Evolutionary conservation across 2,113 vertebrate species (phyloP), one percentile per base, ranked within the genome.

Genomic region (Ploceus nigricollis): DNA sequence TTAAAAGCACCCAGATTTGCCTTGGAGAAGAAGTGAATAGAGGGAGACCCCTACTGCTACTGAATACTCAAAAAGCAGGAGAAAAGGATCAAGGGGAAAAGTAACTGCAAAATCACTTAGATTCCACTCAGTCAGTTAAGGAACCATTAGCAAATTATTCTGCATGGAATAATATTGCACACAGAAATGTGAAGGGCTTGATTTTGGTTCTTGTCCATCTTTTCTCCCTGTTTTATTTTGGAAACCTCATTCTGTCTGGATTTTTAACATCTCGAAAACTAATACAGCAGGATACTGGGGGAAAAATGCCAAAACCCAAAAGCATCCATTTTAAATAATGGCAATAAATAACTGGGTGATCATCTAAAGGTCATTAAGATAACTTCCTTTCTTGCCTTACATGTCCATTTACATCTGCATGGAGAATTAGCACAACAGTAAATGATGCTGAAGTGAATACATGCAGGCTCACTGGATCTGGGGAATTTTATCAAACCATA

Each of bases 251-350:
- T 87, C 70, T 69, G 10, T 27, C 27, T 39, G 15, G 10, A 27
- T 39, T 92, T 82, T 85, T 80, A 73, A 77, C 11, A 50, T 13
- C 12, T 17, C 78, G 35, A 42, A 77, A 90, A 86, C 0, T 0
- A 90, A 73, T 19, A n/a, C 12, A 45, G 28, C 37, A 88, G 18
- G 5, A 79, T 14, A 56, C 5, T 44, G 42, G 16, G 16, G 42
- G 42, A 0, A 37, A 57, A 44, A 20, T 0, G 0, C 17, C 4
- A n/a, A 42, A 90, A 5, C 2, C 4, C 37, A 25, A 82, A 92
- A 64, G 7, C 16, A 72, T 13, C 53, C 1, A 48, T 57, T 80
- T 61, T n/a, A 54, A 47, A 42, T 56, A 88, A 85, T 3, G 16
- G 47, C 47, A 81, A 39, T 58, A 78, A 78, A 13, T 47, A 68